phyloP scores from a whole-genome alignment of 2,888 invertebrate species.

The Pelosia muscerda region DNA sequence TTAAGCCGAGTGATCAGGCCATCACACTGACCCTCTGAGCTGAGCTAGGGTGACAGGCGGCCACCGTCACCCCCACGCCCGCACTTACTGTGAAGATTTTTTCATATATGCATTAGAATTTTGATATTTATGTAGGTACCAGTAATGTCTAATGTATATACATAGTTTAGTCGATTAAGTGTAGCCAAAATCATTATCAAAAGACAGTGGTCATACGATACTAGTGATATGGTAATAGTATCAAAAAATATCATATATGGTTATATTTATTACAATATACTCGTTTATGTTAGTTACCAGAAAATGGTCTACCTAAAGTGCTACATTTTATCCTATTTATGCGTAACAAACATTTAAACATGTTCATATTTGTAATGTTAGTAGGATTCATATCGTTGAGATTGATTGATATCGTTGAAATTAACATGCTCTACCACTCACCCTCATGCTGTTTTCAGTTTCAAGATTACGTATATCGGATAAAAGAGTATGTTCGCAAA shows the following conservation, averaged over 20 bases:
- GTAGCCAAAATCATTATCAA: neutral
- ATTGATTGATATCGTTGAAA: too few species aligned
- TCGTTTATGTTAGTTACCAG: too few species aligned
- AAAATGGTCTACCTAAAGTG: neutral
- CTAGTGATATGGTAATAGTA: too few species aligned
- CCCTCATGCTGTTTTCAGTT: slow-evolving; percentile 11
- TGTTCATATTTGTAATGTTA: neutral
- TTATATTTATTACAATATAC: too few species aligned
- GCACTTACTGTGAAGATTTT: too few species aligned
- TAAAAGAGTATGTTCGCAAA: slow-evolving; percentile 64
- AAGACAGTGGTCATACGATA: too few species aligned
- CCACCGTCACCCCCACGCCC: too few species aligned
- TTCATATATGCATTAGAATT: neutral
- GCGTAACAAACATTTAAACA: neutral
- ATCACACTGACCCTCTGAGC: too few species aligned
- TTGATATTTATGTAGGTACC: neutral
- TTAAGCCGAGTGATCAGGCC: too few species aligned
- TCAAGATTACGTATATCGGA: slow-evolving; percentile 53
- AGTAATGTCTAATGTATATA: neutral
- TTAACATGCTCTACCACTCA: slow-evolving; percentile 16
- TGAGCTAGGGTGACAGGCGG: too few species aligned
- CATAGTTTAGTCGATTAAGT: neutral
- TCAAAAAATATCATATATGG: too few species aligned
- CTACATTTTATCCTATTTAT: neutral
- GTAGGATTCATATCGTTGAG: neutral